Conservation (phyloP, 2,888 invertebrate species). For the Seladonia tumulorum region DNA sequence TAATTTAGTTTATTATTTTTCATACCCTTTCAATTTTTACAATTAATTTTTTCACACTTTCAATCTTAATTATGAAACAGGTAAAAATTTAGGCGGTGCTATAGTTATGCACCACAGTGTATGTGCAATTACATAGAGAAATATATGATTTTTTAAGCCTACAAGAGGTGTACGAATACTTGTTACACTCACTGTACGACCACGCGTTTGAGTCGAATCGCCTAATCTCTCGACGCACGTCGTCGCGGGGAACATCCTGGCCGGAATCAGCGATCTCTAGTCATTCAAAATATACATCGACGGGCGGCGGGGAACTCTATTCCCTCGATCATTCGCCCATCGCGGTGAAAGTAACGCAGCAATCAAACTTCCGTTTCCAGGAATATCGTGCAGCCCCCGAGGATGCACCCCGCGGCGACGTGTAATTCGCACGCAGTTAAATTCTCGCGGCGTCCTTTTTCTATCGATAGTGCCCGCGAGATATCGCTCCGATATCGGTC, state of each 20-base stretch:
- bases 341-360: slow-evolving; percentile 7
- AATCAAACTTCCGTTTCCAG: slow-evolving; percentile 8
- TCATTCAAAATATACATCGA: neutral
- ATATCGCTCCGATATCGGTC: slow-evolving; percentile 9
- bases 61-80: too few relatives aligned
- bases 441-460: neutral
- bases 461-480: slow-evolving; percentile 15
- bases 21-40: too few relatives aligned
- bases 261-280: neutral
- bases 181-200: too few relatives aligned
- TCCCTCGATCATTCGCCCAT: neutral
- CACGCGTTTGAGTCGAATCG: neutral
- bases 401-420: neutral
- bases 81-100: too few relatives aligned
- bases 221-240: neutral
- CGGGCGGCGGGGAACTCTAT: neutral
- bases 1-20: too few relatives aligned
- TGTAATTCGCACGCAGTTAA: slow-evolving; percentile 22
- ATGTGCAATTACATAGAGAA: too few relatives aligned
- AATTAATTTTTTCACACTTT: too few relatives aligned
- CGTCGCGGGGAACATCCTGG: neutral
- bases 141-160: too few relatives aligned
- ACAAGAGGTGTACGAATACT: too few relatives aligned
- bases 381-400: neutral
- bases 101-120: too few relatives aligned